phyloP scores from a whole-genome alignment of 1,140 invertebrate species.

The Leptopilina boulardi region DNA sequence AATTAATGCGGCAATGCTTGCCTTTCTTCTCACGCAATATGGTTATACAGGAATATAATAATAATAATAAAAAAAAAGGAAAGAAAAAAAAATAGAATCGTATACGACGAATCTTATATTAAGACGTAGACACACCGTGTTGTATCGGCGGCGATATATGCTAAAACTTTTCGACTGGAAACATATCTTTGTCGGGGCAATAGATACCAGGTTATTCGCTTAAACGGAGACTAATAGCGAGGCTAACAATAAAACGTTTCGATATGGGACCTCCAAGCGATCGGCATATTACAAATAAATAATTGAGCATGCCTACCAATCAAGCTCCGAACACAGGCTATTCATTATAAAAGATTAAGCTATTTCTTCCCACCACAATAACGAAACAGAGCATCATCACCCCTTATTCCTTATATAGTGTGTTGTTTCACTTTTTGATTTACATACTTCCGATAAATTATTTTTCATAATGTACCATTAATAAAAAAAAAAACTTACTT shows the following conservation, averaged over 20 bases:
- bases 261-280: constrained; percentile 36
- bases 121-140: constrained; percentile 15
- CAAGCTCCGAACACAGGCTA: constrained; percentile 46
- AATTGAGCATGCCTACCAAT: constrained; percentile 54
- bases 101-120: background rate
- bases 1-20: background rate
- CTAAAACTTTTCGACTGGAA: constrained; percentile 20
- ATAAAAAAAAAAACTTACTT: too few relatives aligned
- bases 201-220: constrained; percentile 30
- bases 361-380: constrained; percentile 44
- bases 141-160: constrained; percentile 13
- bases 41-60: background rate
- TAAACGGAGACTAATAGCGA: constrained; percentile 20
- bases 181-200: constrained; percentile 34
- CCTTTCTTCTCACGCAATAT: background rate
- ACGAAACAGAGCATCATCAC: constrained; percentile 41
- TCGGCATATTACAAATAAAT: constrained; percentile 57
- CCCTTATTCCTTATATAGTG: background rate
- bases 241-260: constrained; percentile 13
- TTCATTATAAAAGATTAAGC: constrained; percentile 65
- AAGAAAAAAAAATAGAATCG: constrained; percentile 22
- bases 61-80: background rate
- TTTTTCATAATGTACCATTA: too few relatives aligned
- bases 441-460: constrained; percentile 59
- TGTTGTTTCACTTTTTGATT: constrained; percentile 56